Conservation (phyloP, 2,113 vertebrate genomes). For the Erinaceus europaeus region DNA sequence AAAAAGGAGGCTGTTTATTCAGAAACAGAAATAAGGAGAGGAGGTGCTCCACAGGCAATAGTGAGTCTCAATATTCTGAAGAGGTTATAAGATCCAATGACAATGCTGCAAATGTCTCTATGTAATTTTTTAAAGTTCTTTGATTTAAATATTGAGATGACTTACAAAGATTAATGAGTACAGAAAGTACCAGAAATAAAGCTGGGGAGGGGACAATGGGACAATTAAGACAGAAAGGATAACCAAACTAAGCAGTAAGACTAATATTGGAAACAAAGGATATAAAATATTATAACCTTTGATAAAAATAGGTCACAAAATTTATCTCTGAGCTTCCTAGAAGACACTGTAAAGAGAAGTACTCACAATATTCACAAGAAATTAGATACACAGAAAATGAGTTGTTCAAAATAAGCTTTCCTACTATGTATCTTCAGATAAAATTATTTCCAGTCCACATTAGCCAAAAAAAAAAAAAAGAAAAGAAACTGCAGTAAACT, state of each 20-base stretch:
- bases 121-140: neutral
- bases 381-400: neutral
- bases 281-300: neutral
- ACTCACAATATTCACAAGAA: neutral
- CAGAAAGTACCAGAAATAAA: conserved; percentile 3
- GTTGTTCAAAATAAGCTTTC: neutral
- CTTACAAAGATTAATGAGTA: conserved; percentile 14
- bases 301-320: conserved; percentile 1
- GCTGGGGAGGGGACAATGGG: neutral
- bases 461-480: no score
- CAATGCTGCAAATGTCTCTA: neutral
- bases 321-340: neutral
- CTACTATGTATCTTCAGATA: neutral
- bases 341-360: conserved; percentile 1
- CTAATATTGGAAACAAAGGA: conserved; percentile 3
- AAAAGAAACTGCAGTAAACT: neutral
- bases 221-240: neutral
- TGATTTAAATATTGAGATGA: neutral
- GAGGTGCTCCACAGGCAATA: neutral
- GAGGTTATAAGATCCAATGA: neutral
- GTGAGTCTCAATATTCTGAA: neutral
- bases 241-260: neutral
- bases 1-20: neutral
- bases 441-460: no score
- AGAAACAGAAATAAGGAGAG: neutral